These are phyloP conservation scores for Bombus vancouverensis DNA, from an alignment of 1,140 invertebrate genomes.

Conservation along the genomic window DNA sequence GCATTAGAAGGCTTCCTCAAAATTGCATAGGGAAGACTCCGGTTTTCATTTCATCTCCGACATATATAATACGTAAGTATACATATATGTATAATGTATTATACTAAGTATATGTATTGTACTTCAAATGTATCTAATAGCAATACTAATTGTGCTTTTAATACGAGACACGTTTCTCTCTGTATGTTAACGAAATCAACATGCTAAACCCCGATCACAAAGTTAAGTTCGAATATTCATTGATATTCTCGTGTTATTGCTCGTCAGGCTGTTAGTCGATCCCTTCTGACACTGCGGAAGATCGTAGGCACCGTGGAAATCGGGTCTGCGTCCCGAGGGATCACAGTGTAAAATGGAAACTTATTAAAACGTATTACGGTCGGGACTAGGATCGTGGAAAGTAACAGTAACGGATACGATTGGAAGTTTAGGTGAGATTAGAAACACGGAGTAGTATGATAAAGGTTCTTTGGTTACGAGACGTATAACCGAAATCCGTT, in stretches of 20 bases:
- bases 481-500: conserved; percentile 12
- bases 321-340: background rate
- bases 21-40: no score
- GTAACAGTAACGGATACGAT: conserved; percentile 37
- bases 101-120: background rate
- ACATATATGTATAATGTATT: background rate
- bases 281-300: background rate
- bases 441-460: conserved; percentile 26
- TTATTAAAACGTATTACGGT: conserved; percentile 37
- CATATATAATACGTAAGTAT: background rate
- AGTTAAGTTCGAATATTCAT: background rate
- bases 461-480: conserved; percentile 14
- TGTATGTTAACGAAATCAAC: no score
- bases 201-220: no score
- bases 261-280: background rate
- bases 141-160: no score
- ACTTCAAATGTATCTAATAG: no score
- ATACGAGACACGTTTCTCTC: no score
- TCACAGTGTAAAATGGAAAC: background rate
- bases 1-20: no score
- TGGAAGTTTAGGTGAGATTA: conserved; percentile 47
- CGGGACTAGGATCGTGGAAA: background rate
- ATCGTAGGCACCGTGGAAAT: background rate
- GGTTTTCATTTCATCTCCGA: no score
- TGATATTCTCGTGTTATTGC: background rate